Percentiles rank a stretch among this genome's conserved stretches.
phyloP scores from a whole-genome alignment of 2,113 vertebrate genomes.

The Gallinago undulata region DNA sequence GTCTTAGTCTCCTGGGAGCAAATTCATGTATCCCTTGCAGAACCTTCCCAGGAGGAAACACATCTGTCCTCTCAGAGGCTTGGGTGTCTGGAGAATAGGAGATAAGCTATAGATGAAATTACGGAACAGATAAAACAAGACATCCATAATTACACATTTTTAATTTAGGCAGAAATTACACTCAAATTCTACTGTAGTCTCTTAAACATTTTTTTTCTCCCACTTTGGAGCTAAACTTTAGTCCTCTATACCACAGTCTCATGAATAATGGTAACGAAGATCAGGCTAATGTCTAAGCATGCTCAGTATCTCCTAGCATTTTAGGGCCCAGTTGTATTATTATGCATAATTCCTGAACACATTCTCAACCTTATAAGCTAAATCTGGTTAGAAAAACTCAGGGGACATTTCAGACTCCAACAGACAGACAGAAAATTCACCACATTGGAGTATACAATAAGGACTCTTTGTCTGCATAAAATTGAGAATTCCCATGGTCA shows the following conservation, averaged over 20 bases:
- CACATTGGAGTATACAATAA: background rate
- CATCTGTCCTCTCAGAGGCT: background rate
- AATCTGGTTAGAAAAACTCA: background rate
- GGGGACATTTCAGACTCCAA: background rate
- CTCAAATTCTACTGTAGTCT: background rate
- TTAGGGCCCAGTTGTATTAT: background rate
- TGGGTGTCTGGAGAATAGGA: background rate
- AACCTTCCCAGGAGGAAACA: background rate
- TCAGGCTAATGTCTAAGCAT: background rate
- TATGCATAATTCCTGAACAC: background rate
- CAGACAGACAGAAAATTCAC: background rate
- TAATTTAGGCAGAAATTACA: background rate
- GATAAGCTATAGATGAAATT: background rate
- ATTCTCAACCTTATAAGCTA: background rate
- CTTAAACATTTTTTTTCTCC: background rate
- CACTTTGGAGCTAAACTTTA: background rate
- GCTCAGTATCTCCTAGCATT: background rate
- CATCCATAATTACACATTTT: background rate
- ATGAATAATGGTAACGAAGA: background rate
- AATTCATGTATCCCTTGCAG: background rate
- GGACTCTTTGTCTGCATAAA: background rate
- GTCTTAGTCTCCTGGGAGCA: background rate
- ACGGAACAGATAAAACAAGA: background rate
- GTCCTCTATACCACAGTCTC: background rate
- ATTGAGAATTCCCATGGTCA: background rate